Evolutionary conservation across 2,888 invertebrate genomes (phyloP), one percentile per base, ranked within the genome.

Genomic region (Himalopsyche japonica): DNA sequence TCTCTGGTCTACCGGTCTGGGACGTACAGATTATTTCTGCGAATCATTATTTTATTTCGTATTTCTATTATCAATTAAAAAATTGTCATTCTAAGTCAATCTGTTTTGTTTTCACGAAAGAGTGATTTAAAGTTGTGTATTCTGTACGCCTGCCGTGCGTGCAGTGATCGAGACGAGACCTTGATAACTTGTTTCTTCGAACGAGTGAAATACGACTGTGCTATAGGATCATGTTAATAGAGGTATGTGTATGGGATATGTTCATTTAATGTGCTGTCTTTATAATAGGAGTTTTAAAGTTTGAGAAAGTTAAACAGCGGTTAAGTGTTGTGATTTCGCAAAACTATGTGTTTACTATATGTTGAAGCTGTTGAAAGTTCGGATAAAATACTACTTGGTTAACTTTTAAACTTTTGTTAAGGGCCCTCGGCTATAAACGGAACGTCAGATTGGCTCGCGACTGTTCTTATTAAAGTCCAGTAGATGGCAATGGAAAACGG

Each of bases 171-270:
- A 92, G 92, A 84, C 80, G 91, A 92, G 92, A 92, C 92, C 92
- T 92, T 92, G 92, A 92, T 92, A 92, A 92, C 91, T 92, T 90
- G 92, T 92, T 92, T 91, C 91, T 92, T 90, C 90, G 86, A 91
- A 90, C 91, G 90, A 91, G 89, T 90, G 91, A 90, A 90, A 90
- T 91, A 91, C 92, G 91, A 92, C 90, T 92, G 81, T 91, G 90
- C 89, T 91, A 90, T 90, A 91, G 92, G 92, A 92, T 92, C 91
- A 92, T 91, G 91, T 90, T 89, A 88, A 88, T 90, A 90, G 92
- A 92, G 92, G 92, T 92, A 92, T 91, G 92, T 92, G 90, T 91
- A 90, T 91, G 91, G 90, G 90, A 90, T 80, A 83, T 77, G 57
- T 83, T 64, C 81, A 81, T 83, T 81, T 80, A 37, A 49, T 81